phyloP scores from a whole-genome alignment of 2,797 vertebrate species.

The Aeoliscus strigatus region DNA sequence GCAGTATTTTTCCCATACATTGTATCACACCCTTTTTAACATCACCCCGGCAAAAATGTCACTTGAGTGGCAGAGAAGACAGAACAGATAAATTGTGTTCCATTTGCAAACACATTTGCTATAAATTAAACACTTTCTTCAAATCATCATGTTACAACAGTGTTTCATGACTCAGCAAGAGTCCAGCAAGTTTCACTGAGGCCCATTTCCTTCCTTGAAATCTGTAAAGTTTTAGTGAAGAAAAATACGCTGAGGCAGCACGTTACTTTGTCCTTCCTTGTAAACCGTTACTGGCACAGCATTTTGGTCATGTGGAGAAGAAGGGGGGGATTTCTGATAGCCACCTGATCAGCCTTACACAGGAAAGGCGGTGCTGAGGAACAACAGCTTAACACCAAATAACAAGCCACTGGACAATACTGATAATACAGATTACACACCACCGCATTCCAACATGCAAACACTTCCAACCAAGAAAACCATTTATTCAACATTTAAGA shows the following conservation, averaged over 20 bases:
- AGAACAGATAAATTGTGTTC: too few relatives aligned
- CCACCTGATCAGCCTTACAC: conserved; percentile 51
- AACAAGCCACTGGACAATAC: neutral
- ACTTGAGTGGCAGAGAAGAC: too few relatives aligned
- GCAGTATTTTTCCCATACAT: too few relatives aligned
- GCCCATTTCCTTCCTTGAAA: conserved; percentile 68
- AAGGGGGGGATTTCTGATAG: conserved; percentile 32
- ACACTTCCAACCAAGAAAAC: neutral
- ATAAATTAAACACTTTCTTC: neutral
- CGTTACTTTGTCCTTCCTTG: conserved; percentile 53
- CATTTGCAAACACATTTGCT: too few relatives aligned
- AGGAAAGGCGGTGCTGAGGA: conserved; percentile 42
- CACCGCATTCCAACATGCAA: too few relatives aligned
- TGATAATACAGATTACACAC: neutral
- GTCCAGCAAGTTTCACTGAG: conserved; percentile 27
- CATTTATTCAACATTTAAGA: neutral
- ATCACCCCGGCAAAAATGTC: too few relatives aligned
- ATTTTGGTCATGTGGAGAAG: conserved; percentile 52
- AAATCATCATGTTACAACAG: conserved; percentile 10
- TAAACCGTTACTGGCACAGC: conserved; percentile 49
- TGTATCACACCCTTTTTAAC: too few relatives aligned
- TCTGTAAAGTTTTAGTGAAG: conserved; percentile 57
- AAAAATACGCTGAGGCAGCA: conserved; percentile 66
- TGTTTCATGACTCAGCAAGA: conserved; percentile 16
- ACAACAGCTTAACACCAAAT: conserved; percentile 17